These are phyloP conservation scores for Portevinia maculata DNA, from an alignment of 2,888 invertebrate species.

Conservation along the genomic window DNA sequence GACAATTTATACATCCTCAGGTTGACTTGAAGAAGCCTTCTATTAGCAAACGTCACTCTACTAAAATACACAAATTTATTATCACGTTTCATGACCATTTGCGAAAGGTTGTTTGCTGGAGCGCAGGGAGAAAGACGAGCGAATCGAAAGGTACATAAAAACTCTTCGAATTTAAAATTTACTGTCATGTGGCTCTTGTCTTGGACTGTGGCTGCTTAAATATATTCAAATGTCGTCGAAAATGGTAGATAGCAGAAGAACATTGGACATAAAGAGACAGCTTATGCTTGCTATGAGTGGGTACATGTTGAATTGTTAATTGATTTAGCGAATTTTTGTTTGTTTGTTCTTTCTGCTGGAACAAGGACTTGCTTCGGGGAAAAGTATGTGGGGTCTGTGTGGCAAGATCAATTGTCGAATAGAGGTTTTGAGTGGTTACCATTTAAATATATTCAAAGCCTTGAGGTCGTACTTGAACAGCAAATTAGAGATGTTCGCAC, in stretches of 20 bases:
- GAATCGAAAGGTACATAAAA: not conserved
- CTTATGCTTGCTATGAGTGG: constrained; percentile 37
- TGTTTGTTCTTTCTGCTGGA: not conserved
- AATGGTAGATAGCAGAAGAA: constrained; percentile 33
- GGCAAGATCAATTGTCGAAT: no score
- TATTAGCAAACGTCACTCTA: constrained; percentile 40
- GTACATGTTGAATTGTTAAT: constrained; percentile 38
- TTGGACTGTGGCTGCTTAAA: constrained; percentile 27
- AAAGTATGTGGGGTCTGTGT: constrained; percentile 2
- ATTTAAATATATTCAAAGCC: no score
- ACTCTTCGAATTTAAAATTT: constrained; percentile 63
- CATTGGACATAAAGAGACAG: constrained; percentile 32
- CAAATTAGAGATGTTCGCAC: no score
- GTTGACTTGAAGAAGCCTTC: constrained; percentile 25
- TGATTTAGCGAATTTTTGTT: constrained; percentile 28
- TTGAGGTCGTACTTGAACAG: no score
- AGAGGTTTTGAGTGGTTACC: no score
- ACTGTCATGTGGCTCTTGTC: constrained; percentile 20
- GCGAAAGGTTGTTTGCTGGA: constrained; percentile 6
- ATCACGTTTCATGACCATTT: constrained; percentile 64
- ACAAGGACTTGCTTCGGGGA: constrained; percentile 3
- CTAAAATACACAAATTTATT: constrained; percentile 60
- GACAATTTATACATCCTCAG: constrained; percentile 63
- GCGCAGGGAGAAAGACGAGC: not conserved
- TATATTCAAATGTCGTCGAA: constrained; percentile 54